Conservation (phyloP, 2,113 vertebrate genomes). For the Ailurus styani region DNA sequence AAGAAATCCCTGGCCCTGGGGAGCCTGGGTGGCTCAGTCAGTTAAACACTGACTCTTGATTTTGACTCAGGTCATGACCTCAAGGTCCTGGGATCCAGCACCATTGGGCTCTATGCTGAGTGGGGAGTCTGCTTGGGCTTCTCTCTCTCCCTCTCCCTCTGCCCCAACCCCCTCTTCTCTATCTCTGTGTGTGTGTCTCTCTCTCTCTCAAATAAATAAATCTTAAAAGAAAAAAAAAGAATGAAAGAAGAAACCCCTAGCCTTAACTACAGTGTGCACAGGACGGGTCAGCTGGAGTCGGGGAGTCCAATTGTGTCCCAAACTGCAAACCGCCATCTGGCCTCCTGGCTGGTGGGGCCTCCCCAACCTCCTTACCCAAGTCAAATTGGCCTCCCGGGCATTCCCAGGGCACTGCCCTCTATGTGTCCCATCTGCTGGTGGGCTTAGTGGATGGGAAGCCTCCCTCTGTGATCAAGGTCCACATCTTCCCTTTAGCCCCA, state of each 20-base stretch:
- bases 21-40: neutral
- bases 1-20: neutral
- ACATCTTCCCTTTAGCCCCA: neutral
- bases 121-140: neutral
- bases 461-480: neutral
- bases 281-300: neutral
- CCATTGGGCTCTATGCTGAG: neutral
- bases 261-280: neutral
- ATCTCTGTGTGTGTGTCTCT: no score
- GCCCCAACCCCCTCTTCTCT: accelerated
- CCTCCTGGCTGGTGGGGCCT: neutral
- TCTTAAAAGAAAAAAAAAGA: neutral
- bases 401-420: neutral
- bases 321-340: neutral
- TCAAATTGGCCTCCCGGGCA: neutral
- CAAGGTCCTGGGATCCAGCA: neutral
- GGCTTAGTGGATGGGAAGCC: neutral
- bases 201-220: neutral
- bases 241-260: neutral
- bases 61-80: neutral
- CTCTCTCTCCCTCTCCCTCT: neutral
- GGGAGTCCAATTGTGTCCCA: neutral
- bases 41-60: neutral
- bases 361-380: neutral
- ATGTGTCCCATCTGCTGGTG: neutral